Conservation (phyloP, 2,113 vertebrate genomes). For the Mus spicilegus region DNA sequence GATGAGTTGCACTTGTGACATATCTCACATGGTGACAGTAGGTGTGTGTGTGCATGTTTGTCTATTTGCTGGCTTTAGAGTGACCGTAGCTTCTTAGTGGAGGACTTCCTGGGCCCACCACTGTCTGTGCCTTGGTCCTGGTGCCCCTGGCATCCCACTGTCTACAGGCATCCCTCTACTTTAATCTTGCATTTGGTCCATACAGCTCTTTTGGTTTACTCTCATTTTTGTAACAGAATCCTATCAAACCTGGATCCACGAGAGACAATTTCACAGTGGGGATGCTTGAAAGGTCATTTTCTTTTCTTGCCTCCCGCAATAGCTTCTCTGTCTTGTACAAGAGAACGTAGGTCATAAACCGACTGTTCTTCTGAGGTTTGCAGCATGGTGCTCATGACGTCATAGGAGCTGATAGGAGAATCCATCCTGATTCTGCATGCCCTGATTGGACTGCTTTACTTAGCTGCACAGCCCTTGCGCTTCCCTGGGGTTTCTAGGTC, state of each 20-base stretch:
- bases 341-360: neutral
- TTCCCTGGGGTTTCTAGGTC: neutral
- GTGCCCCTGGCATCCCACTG: neutral
- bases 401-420: rapidly evolving
- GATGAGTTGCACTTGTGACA: neutral
- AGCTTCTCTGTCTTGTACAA: neutral
- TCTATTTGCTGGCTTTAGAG: conserved; percentile 13
- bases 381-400: neutral
- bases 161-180: rapidly evolving
- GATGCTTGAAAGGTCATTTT: neutral
- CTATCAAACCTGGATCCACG: neutral
- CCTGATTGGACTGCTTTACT: neutral
- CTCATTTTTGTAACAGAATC: neutral
- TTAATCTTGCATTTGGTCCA: neutral
- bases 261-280: neutral
- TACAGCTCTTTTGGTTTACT: neutral
- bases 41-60: neutral
- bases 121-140: neutral
- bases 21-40: neutral
- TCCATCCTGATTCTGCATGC: neutral
- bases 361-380: neutral
- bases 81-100: neutral
- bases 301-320: neutral
- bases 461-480: neutral
- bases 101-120: neutral